phyloP scores from a whole-genome alignment of 1,140 invertebrate genomes.

The Coenobita brevimanus region DNA sequence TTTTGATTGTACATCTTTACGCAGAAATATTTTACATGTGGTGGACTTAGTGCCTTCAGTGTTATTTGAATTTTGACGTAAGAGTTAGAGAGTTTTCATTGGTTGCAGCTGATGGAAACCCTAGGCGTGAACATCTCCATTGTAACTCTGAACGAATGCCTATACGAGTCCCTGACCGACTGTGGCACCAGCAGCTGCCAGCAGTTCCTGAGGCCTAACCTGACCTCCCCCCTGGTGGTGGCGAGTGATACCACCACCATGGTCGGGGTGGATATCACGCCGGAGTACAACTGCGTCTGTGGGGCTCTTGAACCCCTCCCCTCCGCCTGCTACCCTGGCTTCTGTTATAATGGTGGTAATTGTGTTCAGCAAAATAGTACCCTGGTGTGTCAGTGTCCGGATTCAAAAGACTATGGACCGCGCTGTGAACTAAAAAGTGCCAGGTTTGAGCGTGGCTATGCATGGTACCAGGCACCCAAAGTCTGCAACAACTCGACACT shows the following conservation, averaged over 20 bases:
- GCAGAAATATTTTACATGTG: no score
- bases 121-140: slow-evolving; percentile 84
- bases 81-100: no score
- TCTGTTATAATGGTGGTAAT: slow-evolving; percentile 89
- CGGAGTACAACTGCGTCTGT: slow-evolving; percentile 90
- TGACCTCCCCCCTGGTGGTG: slow-evolving; percentile 84
- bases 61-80: no score
- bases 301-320: slow-evolving; percentile 81
- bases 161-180: slow-evolving; percentile 60
- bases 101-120: slow-evolving; percentile 79
- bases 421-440: slow-evolving; percentile 72
- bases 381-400: slow-evolving; percentile 10
- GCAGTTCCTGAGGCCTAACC: slow-evolving; percentile 14
- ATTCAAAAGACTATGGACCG: slow-evolving; percentile 64
- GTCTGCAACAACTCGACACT: slow-evolving; percentile 50
- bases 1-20: no score
- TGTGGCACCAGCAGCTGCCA: slow-evolving; percentile 15
- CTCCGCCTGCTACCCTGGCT: slow-evolving; percentile 77
- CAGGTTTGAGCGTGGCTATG: slow-evolving; percentile 42
- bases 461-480: slow-evolving; percentile 31
- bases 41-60: no score
- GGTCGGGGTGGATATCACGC: slow-evolving; percentile 91
- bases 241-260: slow-evolving; percentile 97
- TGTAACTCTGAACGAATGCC: slow-evolving; percentile 91
- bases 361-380: slow-evolving; percentile 6